Base-by-base conservation (phyloP, 1,140 invertebrate genomes). In the Pararge aegeria region DNA sequence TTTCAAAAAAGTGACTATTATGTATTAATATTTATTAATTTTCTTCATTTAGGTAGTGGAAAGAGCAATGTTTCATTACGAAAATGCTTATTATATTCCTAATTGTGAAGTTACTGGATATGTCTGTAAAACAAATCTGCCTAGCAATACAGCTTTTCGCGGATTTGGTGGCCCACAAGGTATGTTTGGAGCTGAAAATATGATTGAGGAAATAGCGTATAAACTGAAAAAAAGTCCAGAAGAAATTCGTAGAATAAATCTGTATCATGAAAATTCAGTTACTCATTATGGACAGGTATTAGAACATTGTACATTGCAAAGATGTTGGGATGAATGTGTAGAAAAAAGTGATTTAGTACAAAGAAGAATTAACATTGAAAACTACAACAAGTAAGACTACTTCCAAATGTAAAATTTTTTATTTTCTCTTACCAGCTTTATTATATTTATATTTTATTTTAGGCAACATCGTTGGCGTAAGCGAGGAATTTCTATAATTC, bases 131-230 rank as follows among this genome's bases (percentile, higher is more conserved):
- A 98, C 97, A 0, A 97, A 98, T 91, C 79, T 97, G 16, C 93
- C 96, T 0, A 96, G 96, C 0, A 98, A 97, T 72, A 98, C 97
- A 0, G 97, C 97, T 4, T 98, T 97, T 73, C 88, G 97, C 66
- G 97, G 96, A 12, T 98, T 97, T 78, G 96, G 97, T 10, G 96
- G 94, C 0, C 97, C 97, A 0, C 97, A 98, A 83, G 96, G 95
- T 21, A 97, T 97, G 96, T 94, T 97, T 76, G 91, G 93, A 1
- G 94, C 92, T 0, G 97, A 98, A 89, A 93, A 91, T 63, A 94
- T 97, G 38, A 92, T 97, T 18, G 90, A 94, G 46, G 93, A 96
- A 66, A 92, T 98, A 15, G 96, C 97, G 3, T 91, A 93, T 42
- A 93, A 92, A 68, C 83, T 97, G 12, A 90, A 92, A 0, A 92